Evolutionary conservation across 2,888 invertebrate genomes (phyloP).

Genomic region (Crocallis elinguaria): DNA sequence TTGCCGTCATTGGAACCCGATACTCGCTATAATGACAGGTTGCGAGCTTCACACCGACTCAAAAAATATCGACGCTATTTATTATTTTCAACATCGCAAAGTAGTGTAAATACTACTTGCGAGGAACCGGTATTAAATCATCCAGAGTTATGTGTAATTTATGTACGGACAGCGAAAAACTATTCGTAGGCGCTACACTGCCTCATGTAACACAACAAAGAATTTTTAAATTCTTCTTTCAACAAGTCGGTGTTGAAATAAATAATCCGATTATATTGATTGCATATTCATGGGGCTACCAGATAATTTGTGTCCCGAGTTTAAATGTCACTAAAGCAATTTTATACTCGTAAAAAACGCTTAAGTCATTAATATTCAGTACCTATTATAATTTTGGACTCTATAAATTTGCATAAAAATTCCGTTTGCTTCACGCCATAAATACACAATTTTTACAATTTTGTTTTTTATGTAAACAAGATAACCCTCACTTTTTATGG

Average conservation of each 20-base stretch:
- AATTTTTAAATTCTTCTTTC: conserved; percentile 52
- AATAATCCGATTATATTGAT: conserved; percentile 57
- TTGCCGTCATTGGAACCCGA: conserved; percentile 71
- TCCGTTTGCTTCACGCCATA: conserved; percentile 8
- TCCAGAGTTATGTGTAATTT: conserved; percentile 54
- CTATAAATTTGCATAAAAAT: conserved; percentile 28
- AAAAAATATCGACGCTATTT: conserved; percentile 70
- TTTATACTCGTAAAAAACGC: conserved; percentile 41
- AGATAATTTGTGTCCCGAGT: conserved; percentile 43
- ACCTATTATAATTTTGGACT: conserved; percentile 34
- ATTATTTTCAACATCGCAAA: conserved; percentile 61
- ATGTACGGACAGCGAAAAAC: conserved; percentile 45
- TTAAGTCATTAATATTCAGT: conserved; percentile 40
- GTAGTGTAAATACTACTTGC: conserved; percentile 70
- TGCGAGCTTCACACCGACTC: conserved; percentile 59
- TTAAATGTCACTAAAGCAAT: conserved; percentile 46
- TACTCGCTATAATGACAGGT: conserved; percentile 68
- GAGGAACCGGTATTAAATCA: conserved; percentile 65
- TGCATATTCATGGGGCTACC: conserved; percentile 50
- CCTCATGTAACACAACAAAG: conserved; percentile 37
- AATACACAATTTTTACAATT: background rate
- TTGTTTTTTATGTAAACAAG: background rate
- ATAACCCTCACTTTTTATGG: background rate
- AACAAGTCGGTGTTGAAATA: conserved; percentile 46
- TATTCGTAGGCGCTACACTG: conserved; percentile 50